These are phyloP conservation scores for Heliconius erato DNA, from an alignment of 2,888 invertebrate genomes.

Conservation along the genomic window DNA sequence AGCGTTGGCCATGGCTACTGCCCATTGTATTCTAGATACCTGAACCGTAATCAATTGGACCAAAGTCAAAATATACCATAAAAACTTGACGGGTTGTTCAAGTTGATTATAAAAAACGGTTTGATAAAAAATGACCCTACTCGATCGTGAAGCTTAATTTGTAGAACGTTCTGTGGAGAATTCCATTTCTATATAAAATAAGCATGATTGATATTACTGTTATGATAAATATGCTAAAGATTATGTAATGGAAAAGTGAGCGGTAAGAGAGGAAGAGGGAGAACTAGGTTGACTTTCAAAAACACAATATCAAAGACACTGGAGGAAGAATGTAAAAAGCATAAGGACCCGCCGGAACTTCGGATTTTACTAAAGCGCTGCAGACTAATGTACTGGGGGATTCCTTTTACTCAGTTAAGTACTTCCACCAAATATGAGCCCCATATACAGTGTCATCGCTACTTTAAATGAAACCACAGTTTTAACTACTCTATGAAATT, in stretches of 20 bases:
- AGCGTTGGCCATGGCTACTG: constrained; percentile 71
- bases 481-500: too few species aligned
- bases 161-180: neutral
- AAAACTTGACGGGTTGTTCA: constrained; percentile 71
- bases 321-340: too few species aligned
- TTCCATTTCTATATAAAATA: neutral
- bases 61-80: constrained; percentile 73
- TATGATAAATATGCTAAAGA: neutral
- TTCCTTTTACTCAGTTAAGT: too few species aligned
- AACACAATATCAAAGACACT: too few species aligned
- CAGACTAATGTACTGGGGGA: too few species aligned
- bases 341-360: too few species aligned
- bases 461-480: too few species aligned
- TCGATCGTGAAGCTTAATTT: constrained; percentile 8
- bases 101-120: constrained; percentile 60
- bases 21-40: constrained; percentile 71
- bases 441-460: too few species aligned
- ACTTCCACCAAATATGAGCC: too few species aligned
- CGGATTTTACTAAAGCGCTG: too few species aligned
- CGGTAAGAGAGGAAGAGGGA: too few species aligned
- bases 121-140: constrained; percentile 18
- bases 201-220: neutral
- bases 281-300: too few species aligned
- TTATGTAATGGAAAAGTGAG: neutral
- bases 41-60: constrained; percentile 72